Base-by-base conservation (phyloP, 2,888 invertebrate species). In the Ariolimax columbianus region DNA sequence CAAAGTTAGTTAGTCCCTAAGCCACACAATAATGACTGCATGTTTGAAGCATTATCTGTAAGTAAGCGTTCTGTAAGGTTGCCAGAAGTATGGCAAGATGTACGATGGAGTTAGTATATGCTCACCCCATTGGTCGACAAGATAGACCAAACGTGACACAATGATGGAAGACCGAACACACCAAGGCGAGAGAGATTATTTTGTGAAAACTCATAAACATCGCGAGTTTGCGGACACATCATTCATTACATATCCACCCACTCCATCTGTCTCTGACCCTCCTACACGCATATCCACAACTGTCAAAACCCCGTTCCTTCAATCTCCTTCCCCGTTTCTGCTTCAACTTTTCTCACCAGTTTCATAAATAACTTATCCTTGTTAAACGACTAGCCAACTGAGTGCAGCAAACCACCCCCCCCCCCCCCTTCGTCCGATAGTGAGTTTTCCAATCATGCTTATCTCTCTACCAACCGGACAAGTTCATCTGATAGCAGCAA, bases 401-500 rank as follows among this genome's bases (percentile, higher is more conserved):
- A 3, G 36, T 36, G 36, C 68, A 6, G 1, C 17, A 33, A 68
- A 19, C 17, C 17, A 68, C 19, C 36, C 17, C 36, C 36, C 17
- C 68, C 14, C 33, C 68, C 68, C 33, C 68, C 30, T 36, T 68
- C 68, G 11, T 36, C 36, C 17, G 33, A 30, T 80, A 33, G 43
- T 43, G 47, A 68, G 80, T 43, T 66, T 47, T 40, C 33, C 68
- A 40, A 43, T 43, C 38, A 40, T 17, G 63, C 68, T 19, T 77
- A 77, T 83, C 40, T 83, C 30, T 47, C 14, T 26, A 1, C n/a
- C n/a, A 51, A 33, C n/a, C 14, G 73, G 82, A 55, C 38, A 59
- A 73, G 72, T 51, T 82, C 73, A 73, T 82, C 73, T 72, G 59
- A 51, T 82, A 80, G 23, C 80, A 66, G 43, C 43, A 40, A 43